Evolutionary conservation across 2,113 vertebrate species (phyloP).

Genomic region (Microcebus griseorufus): DNA sequence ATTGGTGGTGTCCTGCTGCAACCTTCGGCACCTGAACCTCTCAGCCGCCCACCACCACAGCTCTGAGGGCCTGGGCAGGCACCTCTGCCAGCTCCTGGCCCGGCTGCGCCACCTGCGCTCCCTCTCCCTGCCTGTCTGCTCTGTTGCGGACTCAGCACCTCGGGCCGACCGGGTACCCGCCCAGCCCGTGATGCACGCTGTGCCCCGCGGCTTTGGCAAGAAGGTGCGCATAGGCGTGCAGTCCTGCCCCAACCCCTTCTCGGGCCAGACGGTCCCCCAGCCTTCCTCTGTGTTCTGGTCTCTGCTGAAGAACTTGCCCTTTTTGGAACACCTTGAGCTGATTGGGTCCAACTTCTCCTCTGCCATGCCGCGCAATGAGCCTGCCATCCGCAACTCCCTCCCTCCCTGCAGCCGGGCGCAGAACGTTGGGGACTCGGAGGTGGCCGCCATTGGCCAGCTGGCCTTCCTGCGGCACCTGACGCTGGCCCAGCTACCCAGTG

Average conservation of each 20-base stretch:
- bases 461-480: conserved; percentile 90
- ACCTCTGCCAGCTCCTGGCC: conserved; percentile 92
- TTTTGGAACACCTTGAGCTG: conserved; percentile 92
- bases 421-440: conserved; percentile 89
- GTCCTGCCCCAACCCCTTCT: conserved; percentile 76
- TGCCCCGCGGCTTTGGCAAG: conserved; percentile 90
- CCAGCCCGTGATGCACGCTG: conserved; percentile 67
- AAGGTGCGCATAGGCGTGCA: conserved; percentile 91
- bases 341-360: conserved; percentile 96
- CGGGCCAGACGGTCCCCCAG: conserved; percentile 74
- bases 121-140: conserved; percentile 92
- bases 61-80: conserved; percentile 84
- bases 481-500: conserved; percentile 94
- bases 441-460: conserved; percentile 91
- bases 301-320: conserved; percentile 87
- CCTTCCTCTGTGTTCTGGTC: conserved; percentile 86
- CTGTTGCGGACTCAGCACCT: conserved; percentile 85
- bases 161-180: conserved; percentile 66
- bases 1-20: conserved; percentile 88
- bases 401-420: conserved; percentile 92
- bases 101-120: conserved; percentile 89
- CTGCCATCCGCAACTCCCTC: conserved; percentile 92
- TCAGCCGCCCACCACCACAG: conserved; percentile 96
- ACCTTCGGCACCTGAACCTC: conserved; percentile 93
- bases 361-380: conserved; percentile 94